Evolutionary conservation across 2,113 vertebrate species (phyloP), one percentile per base, ranked within the genome.

Genomic region (Nannobrachium achirus): DNA sequence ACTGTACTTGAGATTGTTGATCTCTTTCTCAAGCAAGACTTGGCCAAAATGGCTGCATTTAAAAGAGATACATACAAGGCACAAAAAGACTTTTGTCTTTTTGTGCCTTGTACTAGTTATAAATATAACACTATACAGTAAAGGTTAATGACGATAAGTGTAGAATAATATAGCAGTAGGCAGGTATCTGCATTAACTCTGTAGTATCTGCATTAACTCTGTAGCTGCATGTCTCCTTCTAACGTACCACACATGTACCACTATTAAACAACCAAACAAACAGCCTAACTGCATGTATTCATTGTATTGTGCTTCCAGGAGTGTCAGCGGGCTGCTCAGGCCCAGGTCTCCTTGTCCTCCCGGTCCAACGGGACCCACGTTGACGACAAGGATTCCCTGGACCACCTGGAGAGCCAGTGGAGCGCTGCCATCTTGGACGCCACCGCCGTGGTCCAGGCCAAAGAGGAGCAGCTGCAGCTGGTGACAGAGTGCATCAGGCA

Each of bases 341-440:
- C 82, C 4, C 83, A 70, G 66, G 4, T 15, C 1, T 58, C 80
- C 0, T 0, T 65, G 18, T 62, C 86, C 11, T 73, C 75, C 16
- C 75, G 81, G 71, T 64, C 72, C 50, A 78, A 50, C 44, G 51
- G 19, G 41, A 39, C 69, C 4, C 57, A 71, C 16, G 42, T 48
- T 19, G 69, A 57, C 13, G 70, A 72, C 65, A 38, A 25, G 0
- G 75, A 86, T 0, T n/a, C 56, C 16, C 42, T 83, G 79, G 82
- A 86, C n/a, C 40, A 64, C 3, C 13, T 75, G 58, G 49, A 0
- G 73, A 57, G 74, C 19, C 85, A 84, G 66, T 94, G 95, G 94
- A 92, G 81, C n/a, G 70, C n/a, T 15, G 88, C 94, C 3, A 92
- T 93, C 53, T 90, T 90, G 71, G 93, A 94, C n/a, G 90, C 95